Percentiles rank a stretch among this genome's conserved stretches.
phyloP scores from a whole-genome alignment of 2,113 vertebrate species.

The Dryoscopus gambensis region DNA sequence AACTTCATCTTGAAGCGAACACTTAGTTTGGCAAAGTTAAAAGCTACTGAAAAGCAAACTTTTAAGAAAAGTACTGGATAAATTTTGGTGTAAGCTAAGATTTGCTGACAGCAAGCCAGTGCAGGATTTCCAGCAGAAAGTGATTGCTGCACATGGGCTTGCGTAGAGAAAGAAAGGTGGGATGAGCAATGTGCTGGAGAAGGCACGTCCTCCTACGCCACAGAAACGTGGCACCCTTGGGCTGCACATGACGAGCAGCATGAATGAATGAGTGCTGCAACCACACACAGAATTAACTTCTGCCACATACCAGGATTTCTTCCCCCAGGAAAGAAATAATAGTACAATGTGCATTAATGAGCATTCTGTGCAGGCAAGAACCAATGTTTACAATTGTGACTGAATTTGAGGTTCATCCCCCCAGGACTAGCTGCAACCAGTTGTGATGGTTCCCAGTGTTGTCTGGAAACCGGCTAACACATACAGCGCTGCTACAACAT shows the following conservation, averaged over 20 bases:
- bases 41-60: neutral
- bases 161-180: neutral
- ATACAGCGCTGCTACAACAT: neutral
- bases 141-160: neutral
- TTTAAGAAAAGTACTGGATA: neutral
- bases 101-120: neutral
- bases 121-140: neutral
- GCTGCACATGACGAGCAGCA: neutral
- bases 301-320: neutral
- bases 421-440: neutral
- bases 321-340: constrained; percentile 16
- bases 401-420: neutral
- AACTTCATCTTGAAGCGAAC: neutral
- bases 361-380: neutral
- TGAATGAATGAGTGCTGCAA: neutral
- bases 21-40: neutral
- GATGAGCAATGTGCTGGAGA: neutral
- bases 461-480: neutral
- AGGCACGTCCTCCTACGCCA: neutral
- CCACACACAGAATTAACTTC: neutral
- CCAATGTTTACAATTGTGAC: neutral
- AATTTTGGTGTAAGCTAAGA: neutral
- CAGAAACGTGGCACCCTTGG: neutral
- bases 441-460: neutral
- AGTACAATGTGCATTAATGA: neutral